These are phyloP conservation scores for Caenorhabditis tropicalis DNA, from an alignment of 1,140 invertebrate species.

Conservation along the genomic window DNA sequence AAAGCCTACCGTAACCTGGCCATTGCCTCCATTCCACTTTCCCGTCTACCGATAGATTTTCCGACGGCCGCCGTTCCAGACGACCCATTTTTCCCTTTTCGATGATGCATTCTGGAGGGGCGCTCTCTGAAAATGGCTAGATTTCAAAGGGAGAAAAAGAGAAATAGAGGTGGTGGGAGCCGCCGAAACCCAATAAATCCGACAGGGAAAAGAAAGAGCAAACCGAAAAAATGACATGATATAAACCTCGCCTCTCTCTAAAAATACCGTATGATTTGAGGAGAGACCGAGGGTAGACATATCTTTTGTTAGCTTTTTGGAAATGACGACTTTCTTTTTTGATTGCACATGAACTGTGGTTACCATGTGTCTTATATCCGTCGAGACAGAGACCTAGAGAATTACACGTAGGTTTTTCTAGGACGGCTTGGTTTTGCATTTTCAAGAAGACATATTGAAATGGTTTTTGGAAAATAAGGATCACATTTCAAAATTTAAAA, in stretches of 20 bases:
- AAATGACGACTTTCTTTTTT: not conserved
- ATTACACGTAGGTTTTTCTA: too few relatives aligned
- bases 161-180: not conserved
- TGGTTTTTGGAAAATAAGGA: too few relatives aligned
- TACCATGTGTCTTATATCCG: too few relatives aligned
- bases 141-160: not conserved
- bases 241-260: not conserved
- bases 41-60: conserved; percentile 30
- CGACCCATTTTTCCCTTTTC: conserved; percentile 33
- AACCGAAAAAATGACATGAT: conserved; percentile 5
- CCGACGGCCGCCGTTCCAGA: not conserved
- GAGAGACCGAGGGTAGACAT: not conserved
- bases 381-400: too few relatives aligned
- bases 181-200: not conserved
- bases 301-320: not conserved
- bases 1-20: conserved; percentile 15
- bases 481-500: too few relatives aligned
- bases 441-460: too few relatives aligned
- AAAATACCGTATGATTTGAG: not conserved
- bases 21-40: conserved; percentile 46
- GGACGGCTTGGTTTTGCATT: too few relatives aligned
- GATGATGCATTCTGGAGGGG: conserved; percentile 48
- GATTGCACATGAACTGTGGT: not conserved
- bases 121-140: conserved; percentile 41
- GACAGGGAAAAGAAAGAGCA: not conserved